Conservation (phyloP, 1,140 invertebrate genomes). For the Apis laboriosa region DNA sequence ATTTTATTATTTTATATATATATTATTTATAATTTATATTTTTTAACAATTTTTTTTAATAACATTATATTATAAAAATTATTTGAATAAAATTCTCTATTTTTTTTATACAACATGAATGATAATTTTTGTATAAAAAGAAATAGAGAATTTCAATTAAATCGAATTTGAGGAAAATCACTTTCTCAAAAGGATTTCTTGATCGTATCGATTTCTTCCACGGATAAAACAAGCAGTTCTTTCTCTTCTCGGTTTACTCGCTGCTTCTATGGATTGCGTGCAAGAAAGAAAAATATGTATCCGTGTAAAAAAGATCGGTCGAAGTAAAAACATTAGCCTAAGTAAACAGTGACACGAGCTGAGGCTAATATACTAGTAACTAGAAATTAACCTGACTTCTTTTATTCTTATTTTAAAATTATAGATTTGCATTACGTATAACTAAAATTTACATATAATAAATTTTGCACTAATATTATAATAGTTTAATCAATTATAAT, state of each 20-base stretch:
- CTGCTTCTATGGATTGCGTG: not conserved
- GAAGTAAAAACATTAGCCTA: constrained; percentile 39
- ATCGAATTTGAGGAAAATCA: not conserved
- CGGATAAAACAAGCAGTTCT: constrained; percentile 49
- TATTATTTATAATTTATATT: too few relatives aligned
- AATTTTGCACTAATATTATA: not conserved
- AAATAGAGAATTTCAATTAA: too few relatives aligned
- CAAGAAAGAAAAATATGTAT: not conserved
- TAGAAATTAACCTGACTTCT: not conserved
- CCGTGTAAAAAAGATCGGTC: constrained; percentile 1
- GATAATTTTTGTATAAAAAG: too few relatives aligned
- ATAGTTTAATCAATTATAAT: not conserved
- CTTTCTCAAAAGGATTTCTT: not conserved
- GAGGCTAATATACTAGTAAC: not conserved
- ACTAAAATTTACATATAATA: not conserved
- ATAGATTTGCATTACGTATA: not conserved
- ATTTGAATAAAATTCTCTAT: too few relatives aligned
- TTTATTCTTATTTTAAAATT: not conserved
- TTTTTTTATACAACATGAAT: too few relatives aligned
- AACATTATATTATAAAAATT: too few relatives aligned
- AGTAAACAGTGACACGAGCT: constrained; percentile 56
- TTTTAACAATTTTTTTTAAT: too few relatives aligned
- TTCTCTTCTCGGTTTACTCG: constrained; percentile 56
- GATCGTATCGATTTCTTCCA: constrained; percentile 61
- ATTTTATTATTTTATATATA: too few relatives aligned